Percentiles rank a stretch among this genome's conserved stretches.
phyloP scores from a whole-genome alignment of 2,888 invertebrate species.

The Chloroclysta siterata region DNA sequence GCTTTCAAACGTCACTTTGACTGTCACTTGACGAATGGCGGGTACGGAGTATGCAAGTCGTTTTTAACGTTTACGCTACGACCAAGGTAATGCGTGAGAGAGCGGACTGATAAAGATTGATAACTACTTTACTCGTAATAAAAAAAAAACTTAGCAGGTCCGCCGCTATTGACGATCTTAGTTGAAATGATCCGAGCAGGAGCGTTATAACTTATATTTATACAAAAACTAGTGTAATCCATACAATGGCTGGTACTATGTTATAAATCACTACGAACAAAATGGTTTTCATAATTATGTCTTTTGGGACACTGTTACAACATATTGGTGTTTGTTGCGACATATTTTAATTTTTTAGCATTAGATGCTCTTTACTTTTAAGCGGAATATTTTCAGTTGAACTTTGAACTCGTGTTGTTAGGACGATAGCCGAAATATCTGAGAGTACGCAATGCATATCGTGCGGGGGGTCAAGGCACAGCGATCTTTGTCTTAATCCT shows the following conservation, averaged over 20 bases:
- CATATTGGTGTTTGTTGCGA: constrained; percentile 37
- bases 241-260: constrained; percentile 11
- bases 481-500: too few relatives aligned
- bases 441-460: not conserved
- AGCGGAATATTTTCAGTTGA: constrained; percentile 26
- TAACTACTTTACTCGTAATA: constrained; percentile 14
- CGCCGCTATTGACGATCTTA: constrained; percentile 41
- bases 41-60: constrained; percentile 61
- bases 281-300: constrained; percentile 20
- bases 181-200: constrained; percentile 45
- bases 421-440: not conserved
- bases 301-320: constrained; percentile 15
- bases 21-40: constrained; percentile 57
- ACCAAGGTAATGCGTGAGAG: constrained; percentile 69
- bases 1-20: constrained; percentile 78
- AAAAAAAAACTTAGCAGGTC: constrained; percentile 41
- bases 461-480: not conserved
- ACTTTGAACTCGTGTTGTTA: constrained; percentile 25
- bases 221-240: constrained; percentile 44
- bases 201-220: constrained; percentile 49
- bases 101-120: constrained; percentile 39
- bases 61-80: constrained; percentile 50
- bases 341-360: constrained; percentile 31
- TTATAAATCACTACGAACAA: constrained; percentile 22
- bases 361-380: constrained; percentile 19